Evolutionary conservation across 2,888 invertebrate genomes (phyloP), one percentile per base, ranked within the genome.

Genomic region (Ganaspis brasiliensis): DNA sequence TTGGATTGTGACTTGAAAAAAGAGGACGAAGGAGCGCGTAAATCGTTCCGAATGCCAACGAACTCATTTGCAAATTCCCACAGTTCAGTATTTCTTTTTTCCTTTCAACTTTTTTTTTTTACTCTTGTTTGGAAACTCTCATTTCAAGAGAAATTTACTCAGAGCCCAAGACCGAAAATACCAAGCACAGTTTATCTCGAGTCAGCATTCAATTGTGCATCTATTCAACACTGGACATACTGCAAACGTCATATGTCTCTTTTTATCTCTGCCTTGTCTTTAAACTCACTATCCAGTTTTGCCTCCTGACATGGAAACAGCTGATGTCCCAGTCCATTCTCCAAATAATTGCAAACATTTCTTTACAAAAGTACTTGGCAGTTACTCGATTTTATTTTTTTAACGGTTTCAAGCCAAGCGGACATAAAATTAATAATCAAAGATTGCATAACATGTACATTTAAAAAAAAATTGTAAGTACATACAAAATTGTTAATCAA

Each of bases 1-100:
- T 67, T 45, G 67, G 45, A 67, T 67, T 67, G 67, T 45, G 67
- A 24, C 67, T 45, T 67, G 37, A 67, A 52, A 67, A 67, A 45
- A 24, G 9, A 26, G 40, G 40, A 16, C 24, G 45, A 67, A 45
- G 9, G 16, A 24, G 8, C 67, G 26, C 67, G 40, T 67, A 67
- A 67, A 67, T 67, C 67, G 45, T 67, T 67, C 45, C 67, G 21
- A 67, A 67, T 67, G 24, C 67, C 67, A 67, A 45, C 26, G 24
- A 67, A 26, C 67, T 67, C 67, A 67, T 67, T 67, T 67, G 67
- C 67, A 67, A 67, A 67, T 67, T 67, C 63, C 45, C 45, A 49
- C 45, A 72, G 55, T 21, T 79, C 16, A 35, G 37, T 45, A 31
- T 57, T 45, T 26, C 55, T 73, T 76, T 49, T 61, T 21, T 35